phyloP scores from a whole-genome alignment of 2,888 invertebrate species.

The Tetragnatha montana region DNA sequence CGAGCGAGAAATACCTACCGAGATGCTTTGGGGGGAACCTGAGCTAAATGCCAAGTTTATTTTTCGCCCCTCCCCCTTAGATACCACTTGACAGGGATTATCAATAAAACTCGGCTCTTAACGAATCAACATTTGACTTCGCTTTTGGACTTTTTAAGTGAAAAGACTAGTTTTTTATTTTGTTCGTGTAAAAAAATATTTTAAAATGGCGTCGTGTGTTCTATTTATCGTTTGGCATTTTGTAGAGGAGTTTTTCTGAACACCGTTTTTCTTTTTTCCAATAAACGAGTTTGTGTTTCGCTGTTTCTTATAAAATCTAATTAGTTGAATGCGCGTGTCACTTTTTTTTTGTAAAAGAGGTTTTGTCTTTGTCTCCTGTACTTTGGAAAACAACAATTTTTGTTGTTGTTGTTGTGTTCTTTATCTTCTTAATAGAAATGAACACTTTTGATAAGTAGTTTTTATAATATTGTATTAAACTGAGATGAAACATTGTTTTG shows the following conservation, averaged over 20 bases:
- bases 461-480: too few species aligned
- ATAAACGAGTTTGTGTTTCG: neutral
- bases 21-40: constrained; percentile 26
- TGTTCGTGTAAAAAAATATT: neutral
- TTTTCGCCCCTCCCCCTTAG: neutral
- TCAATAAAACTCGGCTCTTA: neutral
- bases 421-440: too few species aligned
- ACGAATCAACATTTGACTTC: neutral
- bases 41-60: constrained; percentile 9
- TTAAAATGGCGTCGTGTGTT: neutral
- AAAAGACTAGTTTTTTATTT: neutral
- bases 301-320: neutral
- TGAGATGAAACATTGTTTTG: too few species aligned
- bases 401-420: too few species aligned
- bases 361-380: too few species aligned
- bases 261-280: too few species aligned
- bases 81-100: neutral
- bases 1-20: constrained; percentile 65
- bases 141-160: neutral
- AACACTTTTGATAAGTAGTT: too few species aligned
- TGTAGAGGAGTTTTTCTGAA: neutral
- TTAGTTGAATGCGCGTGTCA: neutral
- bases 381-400: too few species aligned
- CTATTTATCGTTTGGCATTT: neutral
- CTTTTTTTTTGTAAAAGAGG: too few species aligned